Evolutionary conservation across 1,140 invertebrate species (phyloP), one percentile per base, ranked within the genome.

Genomic region (Lucilia sericata): DNA sequence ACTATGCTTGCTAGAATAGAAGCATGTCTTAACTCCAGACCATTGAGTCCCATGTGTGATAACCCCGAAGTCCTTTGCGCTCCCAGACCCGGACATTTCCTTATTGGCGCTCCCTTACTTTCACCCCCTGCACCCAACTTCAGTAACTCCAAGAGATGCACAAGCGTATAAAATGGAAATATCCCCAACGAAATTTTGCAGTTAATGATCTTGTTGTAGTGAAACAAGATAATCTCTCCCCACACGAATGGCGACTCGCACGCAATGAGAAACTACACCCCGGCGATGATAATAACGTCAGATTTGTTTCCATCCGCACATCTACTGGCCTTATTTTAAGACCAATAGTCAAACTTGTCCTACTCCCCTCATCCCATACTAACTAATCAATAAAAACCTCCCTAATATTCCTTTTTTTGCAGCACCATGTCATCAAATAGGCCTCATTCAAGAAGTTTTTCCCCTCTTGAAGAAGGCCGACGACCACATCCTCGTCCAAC

Each of bases 161-260:
- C 2, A 75, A 34, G 12, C 21, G 74, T 2, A 34, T 25, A 9
- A 75, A 75, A 34, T 75, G 74, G 74, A 75, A 75, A 34, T 75
- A 75, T 34, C 30, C 30, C 8, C 21, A 34, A 14, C 30, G 30
- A 19, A 75, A 83, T 75, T 19, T 83, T n/a, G 30, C n/a, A 14
- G 25, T 83, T 14, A 25, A 21, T 21, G 70, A 83, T 14, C 14
- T 83, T 9, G 82, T 83, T 21, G 12, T 83, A 2, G n/a, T 83
- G 17, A 36, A 21, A 12, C 25, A 83, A 9, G 65, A 74, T 14
- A 19, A 74, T 10, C 21, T 75, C 30, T 70, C 82, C 7, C 65
- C 65, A 17, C 19, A 74, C 14, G 10, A 42, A 42, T 83, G 82
- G 82, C 14, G 34, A 5, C 12, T 83, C 19, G 82, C 34, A 42